Evolutionary conservation across 2,888 invertebrate species (phyloP).

Genomic region (Drosophila neonasuta): DNA sequence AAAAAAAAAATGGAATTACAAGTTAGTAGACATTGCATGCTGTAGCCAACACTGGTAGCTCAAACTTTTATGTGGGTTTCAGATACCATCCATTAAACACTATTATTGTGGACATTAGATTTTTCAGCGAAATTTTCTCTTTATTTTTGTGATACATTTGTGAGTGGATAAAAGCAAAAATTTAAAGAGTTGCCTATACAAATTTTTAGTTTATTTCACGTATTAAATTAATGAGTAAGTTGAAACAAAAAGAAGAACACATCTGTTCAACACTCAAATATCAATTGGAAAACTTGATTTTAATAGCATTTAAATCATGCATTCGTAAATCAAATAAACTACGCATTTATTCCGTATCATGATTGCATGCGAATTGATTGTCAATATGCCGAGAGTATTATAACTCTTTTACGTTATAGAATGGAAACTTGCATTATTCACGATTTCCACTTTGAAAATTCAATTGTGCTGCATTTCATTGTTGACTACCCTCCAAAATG

Average conservation of each 20-base stretch:
- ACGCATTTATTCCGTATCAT: conserved; percentile 26
- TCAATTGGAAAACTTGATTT: background rate
- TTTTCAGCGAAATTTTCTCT: conserved; percentile 11
- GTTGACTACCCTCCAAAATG: conserved; percentile 1
- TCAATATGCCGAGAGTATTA: conserved; percentile 5
- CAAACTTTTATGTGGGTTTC: conserved; percentile 19
- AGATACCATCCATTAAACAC: conserved; percentile 17
- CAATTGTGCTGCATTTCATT: conserved; percentile 47
- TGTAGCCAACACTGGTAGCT: conserved; percentile 33
- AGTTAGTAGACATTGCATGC: conserved; percentile 21
- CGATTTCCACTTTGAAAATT: conserved; percentile 37
- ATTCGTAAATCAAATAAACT: conserved; percentile 29
- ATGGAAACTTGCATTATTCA: conserved; percentile 37
- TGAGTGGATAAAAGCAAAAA: background rate
- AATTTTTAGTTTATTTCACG: background rate
- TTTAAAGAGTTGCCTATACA: background rate
- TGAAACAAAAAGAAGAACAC: background rate
- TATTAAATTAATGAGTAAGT: background rate
- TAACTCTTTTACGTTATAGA: background rate
- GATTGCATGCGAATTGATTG: conserved; percentile 6
- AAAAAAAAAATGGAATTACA: background rate
- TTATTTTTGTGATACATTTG: background rate
- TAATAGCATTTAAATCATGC: conserved; percentile 6
- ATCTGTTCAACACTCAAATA: background rate
- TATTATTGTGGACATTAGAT: background rate